These are phyloP conservation scores for Dipodomys ordii DNA, from an alignment of 2,113 vertebrate genomes.

Conservation along the genomic window DNA sequence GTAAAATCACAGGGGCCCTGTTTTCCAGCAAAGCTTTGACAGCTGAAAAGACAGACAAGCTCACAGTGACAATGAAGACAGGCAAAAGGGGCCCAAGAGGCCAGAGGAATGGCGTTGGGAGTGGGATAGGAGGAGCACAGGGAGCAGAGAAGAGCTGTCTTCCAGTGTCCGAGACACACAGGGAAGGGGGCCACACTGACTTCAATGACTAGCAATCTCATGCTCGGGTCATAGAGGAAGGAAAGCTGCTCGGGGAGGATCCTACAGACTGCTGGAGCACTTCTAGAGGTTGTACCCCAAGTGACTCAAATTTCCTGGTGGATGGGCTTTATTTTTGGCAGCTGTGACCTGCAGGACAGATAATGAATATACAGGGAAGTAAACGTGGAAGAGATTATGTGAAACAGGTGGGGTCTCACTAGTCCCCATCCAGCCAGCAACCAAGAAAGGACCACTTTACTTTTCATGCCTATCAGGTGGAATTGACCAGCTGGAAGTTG, in stretches of 20 bases:
- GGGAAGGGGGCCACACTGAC: no score
- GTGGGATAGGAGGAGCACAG: no score
- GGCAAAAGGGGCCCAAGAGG: background rate
- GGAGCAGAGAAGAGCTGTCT: no score
- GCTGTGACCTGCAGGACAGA: background rate
- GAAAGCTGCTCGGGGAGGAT: background rate
- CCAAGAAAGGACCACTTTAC: no score
- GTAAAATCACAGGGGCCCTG: background rate
- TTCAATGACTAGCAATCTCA: background rate
- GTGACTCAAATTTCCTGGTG: no score
- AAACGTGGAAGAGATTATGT: background rate
- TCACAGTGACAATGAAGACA: background rate
- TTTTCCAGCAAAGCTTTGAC: background rate
- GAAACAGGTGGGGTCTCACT: background rate
- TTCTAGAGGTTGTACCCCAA: background rate
- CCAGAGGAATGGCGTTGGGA: background rate
- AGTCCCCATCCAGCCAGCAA: background rate
- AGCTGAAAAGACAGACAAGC: background rate
- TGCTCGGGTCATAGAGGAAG: background rate
- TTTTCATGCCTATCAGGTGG: background rate
- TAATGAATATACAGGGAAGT: background rate
- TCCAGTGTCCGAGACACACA: no score
- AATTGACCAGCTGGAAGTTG: background rate
- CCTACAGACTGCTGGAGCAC: background rate
- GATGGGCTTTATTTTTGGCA: background rate